Base-by-base conservation (phyloP, 1,140 invertebrate genomes). In the Aphelinus certus region DNA sequence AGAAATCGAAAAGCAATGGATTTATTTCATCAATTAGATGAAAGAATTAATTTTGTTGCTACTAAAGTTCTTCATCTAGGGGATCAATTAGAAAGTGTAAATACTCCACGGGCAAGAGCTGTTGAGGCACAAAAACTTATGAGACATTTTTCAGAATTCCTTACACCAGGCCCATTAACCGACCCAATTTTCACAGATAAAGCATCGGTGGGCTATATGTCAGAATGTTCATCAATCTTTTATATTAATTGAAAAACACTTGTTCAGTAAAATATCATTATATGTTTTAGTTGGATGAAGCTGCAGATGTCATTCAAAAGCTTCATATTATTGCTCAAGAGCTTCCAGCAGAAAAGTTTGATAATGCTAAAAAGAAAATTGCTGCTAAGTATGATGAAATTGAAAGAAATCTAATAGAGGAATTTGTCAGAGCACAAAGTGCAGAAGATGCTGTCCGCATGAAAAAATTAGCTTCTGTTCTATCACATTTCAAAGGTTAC, bases 281-380 rank as follows among this genome's bases (percentile, higher is more conserved):
- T 83, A 60, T 58, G 48, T 80, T 76, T 79, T 79, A 97, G 92
- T 87, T 99, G 55, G 94, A 96, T 85, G 95, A 98, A 89, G 96
- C 97, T 56, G 98, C 98, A n/a, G 97, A 99, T 90, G 93, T 99
- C 2, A 99, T 99, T 81, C 97, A 99, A 87, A 99, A 99, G 84
- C 88, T 99, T 3, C 94, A 98, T 84, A 91, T 97, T 5, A 98
- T 99, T 80, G 93, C 97, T 2, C 97, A 99, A 90, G 98, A 99
- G 88, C 87, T 99, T 47, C 95, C 95, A 2, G 89, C 91, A 6
- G 92, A 93, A 71, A 96, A 95, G 84, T 98, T 98, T 91, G 94
- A 95, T 79, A 92, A 93, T 69, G 95, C 96, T 0, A 96, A 95
- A 80, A 92, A 94, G 71, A 97, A 96, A 86, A 99, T 98, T 73